Conservation (phyloP, 2,888 invertebrate genomes). For the Lamellibrachia columna region DNA sequence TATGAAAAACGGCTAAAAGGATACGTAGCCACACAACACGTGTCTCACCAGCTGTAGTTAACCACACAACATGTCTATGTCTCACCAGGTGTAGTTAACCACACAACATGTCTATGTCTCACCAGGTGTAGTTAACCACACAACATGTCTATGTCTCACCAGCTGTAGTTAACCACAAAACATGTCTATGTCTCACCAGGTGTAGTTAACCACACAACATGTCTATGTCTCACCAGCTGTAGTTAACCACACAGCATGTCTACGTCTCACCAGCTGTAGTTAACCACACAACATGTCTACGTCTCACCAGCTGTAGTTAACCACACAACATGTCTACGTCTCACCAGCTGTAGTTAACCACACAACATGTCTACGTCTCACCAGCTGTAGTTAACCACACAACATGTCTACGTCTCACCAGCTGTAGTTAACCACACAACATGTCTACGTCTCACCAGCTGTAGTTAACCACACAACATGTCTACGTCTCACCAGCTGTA, state of each 20-base stretch:
- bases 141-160: too few species aligned
- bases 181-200: too few species aligned
- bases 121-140: too few species aligned
- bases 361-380: not conserved
- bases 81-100: too few species aligned
- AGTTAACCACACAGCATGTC: slow-evolving; percentile 28
- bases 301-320: not conserved
- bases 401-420: too few species aligned
- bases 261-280: slow-evolving; percentile 29
- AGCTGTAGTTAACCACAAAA: too few species aligned
- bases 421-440: not conserved
- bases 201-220: not conserved
- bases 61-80: too few species aligned
- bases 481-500: slow-evolving; percentile 19
- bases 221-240: slow-evolving; percentile 3
- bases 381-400: slow-evolving; percentile 32
- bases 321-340: not conserved
- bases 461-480: slow-evolving; percentile 29
- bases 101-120: too few species aligned
- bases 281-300: not conserved
- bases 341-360: slow-evolving; percentile 32
- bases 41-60: too few species aligned
- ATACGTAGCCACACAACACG: too few species aligned
- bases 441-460: not conserved
- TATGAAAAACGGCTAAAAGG: too few species aligned